Percentiles rank a stretch among this genome's conserved stretches.
phyloP scores from a whole-genome alignment of 2,113 vertebrate genomes.

The Anolis carolinensis region DNA sequence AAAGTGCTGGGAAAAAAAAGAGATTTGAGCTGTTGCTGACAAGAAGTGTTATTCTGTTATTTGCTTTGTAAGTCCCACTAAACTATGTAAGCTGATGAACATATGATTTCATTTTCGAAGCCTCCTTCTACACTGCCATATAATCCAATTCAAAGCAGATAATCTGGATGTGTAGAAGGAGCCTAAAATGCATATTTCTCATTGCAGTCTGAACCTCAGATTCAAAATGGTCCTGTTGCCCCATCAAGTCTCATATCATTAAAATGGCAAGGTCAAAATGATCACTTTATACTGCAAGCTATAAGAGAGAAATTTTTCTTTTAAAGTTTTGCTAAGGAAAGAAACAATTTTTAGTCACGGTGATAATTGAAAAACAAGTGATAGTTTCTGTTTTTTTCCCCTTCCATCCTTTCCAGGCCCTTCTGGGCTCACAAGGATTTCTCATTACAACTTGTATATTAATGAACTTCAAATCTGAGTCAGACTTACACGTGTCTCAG shows the following conservation, averaged over 20 bases:
- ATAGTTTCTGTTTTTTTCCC: neutral
- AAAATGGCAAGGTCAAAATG: constrained; percentile 31
- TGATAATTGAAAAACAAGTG: constrained; percentile 25
- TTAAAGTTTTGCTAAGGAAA: constrained; percentile 49
- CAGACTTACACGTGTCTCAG: constrained; percentile 40
- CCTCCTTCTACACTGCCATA: too few relatives aligned
- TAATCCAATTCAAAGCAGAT: too few relatives aligned
- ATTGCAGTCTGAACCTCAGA: constrained; percentile 45
- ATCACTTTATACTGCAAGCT: constrained; percentile 54
- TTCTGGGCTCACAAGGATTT: constrained; percentile 8
- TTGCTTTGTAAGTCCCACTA: neutral
- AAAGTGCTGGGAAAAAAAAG: neutral
- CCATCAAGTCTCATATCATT: constrained; percentile 45
- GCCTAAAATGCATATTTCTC: neutral
- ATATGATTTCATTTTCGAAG: neutral
- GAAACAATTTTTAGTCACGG: constrained; percentile 31
- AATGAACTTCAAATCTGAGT: constrained; percentile 46
- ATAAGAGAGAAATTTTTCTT: constrained; percentile 42
- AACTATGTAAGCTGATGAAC: neutral
- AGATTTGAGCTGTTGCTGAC: neutral
- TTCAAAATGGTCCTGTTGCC: constrained; percentile 55
- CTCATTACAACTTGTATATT: constrained; percentile 17
- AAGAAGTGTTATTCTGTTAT: neutral
- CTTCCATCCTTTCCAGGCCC: constrained; percentile 17
- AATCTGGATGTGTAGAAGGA: too few relatives aligned